Conservation (phyloP, 2,797 vertebrate genomes). For the Rhinichthys osculus region DNA sequence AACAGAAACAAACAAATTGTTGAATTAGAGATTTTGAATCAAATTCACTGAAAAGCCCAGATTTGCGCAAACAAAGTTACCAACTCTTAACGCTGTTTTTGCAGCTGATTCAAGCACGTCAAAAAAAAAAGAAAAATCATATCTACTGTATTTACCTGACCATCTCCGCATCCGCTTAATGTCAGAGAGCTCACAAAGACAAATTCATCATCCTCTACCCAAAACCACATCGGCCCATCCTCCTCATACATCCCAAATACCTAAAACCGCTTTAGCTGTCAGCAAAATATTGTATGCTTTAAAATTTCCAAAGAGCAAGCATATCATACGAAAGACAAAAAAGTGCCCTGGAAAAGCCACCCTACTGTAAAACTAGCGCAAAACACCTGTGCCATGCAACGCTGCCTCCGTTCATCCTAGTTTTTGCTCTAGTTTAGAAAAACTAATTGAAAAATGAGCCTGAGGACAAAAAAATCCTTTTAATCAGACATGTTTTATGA, state of each 20-base stretch:
- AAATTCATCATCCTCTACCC: conserved; percentile 63
- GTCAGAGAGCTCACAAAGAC: conserved; percentile 64
- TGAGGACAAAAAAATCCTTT: conserved; percentile 49
- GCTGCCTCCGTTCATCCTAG: background rate
- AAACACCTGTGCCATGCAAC: background rate
- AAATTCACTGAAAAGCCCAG: background rate
- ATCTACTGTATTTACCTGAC: conserved; percentile 60
- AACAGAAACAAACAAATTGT: too few relatives aligned
- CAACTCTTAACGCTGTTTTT: too few relatives aligned
- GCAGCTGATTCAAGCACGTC: conserved; percentile 51
- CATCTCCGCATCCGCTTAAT: conserved; percentile 66
- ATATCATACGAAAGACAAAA: conserved; percentile 60
- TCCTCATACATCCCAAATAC: conserved; percentile 47
- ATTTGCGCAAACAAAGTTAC: too few relatives aligned
- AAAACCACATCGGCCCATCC: background rate
- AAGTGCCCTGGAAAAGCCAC: conserved; percentile 56
- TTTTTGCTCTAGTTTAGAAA: conserved; percentile 29
- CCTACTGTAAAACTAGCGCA: conserved; percentile 43
- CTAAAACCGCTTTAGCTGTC: conserved; percentile 44
- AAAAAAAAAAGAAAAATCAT: conserved; percentile 55
- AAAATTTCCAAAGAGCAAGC: background rate
- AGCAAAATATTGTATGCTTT: background rate
- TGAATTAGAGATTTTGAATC: background rate
- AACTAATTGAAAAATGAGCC: conserved; percentile 52
- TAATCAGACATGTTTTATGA: conserved; percentile 47